Conservation (phyloP, 2,888 invertebrate genomes). For the Troides oblongomaculatus region DNA sequence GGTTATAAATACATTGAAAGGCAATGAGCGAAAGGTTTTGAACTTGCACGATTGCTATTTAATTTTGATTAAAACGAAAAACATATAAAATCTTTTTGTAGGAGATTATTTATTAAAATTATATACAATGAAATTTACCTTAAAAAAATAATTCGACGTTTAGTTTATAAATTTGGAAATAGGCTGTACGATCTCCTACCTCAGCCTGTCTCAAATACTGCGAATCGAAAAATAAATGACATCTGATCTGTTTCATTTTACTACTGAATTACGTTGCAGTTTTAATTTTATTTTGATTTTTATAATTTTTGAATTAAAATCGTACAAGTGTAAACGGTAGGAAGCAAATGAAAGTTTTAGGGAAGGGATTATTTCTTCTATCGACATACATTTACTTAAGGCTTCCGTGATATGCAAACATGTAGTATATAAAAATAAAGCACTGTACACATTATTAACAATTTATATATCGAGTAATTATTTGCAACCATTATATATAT, state of each 20-base stretch:
- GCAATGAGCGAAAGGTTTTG: slow-evolving; percentile 56
- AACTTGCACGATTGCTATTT: slow-evolving; percentile 18
- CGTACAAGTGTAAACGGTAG: slow-evolving; percentile 26
- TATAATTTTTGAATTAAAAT: slow-evolving; percentile 16
- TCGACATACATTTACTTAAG: slow-evolving; percentile 56
- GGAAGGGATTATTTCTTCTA: slow-evolving; percentile 41
- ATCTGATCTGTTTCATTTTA: too few species aligned
- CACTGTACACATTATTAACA: slow-evolving; percentile 65
- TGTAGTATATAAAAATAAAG: slow-evolving; percentile 76
- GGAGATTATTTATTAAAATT: too few species aligned
- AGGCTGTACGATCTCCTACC: too few species aligned
- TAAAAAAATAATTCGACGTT: too few species aligned
- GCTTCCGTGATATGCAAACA: slow-evolving; percentile 75
- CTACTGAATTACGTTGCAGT: background rate
- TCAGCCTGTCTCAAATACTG: too few species aligned
- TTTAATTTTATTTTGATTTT: background rate
- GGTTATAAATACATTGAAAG: slow-evolving; percentile 60
- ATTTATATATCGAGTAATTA: slow-evolving; percentile 38
- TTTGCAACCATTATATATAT: slow-evolving; percentile 17
- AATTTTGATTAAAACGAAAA: background rate
- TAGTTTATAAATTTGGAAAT: too few species aligned
- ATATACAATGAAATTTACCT: too few species aligned
- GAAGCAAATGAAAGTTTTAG: slow-evolving; percentile 31
- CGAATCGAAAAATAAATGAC: too few species aligned
- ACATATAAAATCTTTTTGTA: background rate